phyloP scores from a whole-genome alignment of 1,140 invertebrate genomes.

The Lysiphlebus fabarum region DNA sequence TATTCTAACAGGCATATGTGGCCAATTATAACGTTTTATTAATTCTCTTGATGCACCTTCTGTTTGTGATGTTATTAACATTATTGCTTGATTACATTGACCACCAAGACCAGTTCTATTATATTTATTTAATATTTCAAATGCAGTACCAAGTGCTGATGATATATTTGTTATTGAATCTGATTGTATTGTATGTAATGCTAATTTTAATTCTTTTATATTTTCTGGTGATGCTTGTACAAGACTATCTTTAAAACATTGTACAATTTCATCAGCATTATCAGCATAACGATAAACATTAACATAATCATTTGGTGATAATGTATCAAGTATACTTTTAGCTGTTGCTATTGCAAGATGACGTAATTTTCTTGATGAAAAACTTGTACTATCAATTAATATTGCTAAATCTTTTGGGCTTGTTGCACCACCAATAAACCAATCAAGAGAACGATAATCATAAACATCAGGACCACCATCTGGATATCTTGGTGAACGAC shows the following conservation, averaged over 20 bases:
- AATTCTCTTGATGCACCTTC: constrained; percentile 84
- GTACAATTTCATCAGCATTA: constrained; percentile 70
- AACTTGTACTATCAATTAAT: constrained; percentile 83
- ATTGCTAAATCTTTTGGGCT: constrained; percentile 94
- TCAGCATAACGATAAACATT: constrained; percentile 87
- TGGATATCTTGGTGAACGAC: constrained; percentile 46
- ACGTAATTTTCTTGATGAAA: constrained; percentile 81
- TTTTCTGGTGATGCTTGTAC: constrained; percentile 87
- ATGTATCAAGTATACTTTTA: constrained; percentile 85
- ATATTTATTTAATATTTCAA: constrained; percentile 87
- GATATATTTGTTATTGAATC: constrained; percentile 90
- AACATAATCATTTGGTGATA: constrained; percentile 95
- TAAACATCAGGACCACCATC: constrained; percentile 71
- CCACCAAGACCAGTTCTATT: constrained; percentile 77
- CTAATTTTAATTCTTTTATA: constrained; percentile 75
- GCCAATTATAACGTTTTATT: constrained; percentile 85
- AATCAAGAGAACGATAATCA: constrained; percentile 82
- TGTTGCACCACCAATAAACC: constrained; percentile 94
- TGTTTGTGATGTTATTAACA: constrained; percentile 74
- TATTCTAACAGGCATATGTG: constrained; percentile 86
- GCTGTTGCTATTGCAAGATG: constrained; percentile 84
- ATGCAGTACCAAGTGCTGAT: constrained; percentile 82
- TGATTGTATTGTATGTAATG: constrained; percentile 63
- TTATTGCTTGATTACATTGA: constrained; percentile 97
- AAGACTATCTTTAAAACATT: constrained; percentile 83